Evolutionary conservation across 2,888 invertebrate species (phyloP).

Genomic region (Callinectes sapidus): DNA sequence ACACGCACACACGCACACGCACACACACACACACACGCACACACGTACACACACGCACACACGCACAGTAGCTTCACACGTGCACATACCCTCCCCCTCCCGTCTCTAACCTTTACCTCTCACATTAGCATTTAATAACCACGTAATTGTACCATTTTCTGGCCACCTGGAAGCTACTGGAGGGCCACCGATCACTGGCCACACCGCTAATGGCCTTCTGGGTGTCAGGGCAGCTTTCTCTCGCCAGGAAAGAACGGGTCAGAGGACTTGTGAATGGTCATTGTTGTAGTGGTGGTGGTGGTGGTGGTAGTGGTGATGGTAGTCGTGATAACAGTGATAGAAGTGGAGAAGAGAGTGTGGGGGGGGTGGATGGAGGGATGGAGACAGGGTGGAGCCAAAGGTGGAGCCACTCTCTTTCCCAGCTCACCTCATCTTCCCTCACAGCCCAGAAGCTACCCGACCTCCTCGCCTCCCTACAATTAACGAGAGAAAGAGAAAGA

Average conservation of each 20-base stretch:
- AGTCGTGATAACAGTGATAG: neutral
- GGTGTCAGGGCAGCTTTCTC: neutral
- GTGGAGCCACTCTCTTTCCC: neutral
- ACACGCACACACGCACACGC: slow-evolving; percentile 25
- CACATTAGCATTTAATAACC: slow-evolving; percentile 31
- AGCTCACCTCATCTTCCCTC: neutral
- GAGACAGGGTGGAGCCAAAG: neutral
- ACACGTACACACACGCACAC: neutral
- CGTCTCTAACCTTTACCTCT: neutral
- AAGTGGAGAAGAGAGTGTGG: neutral
- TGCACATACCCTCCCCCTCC: neutral
- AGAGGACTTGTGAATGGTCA: neutral
- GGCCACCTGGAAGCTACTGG: slow-evolving; percentile 3
- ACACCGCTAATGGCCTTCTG: slow-evolving; percentile 9
- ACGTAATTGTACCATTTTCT: neutral
- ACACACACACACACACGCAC: slow-evolving; percentile 37
- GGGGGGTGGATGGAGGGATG: neutral
- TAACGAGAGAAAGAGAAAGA: neutral
- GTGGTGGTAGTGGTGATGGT: neutral
- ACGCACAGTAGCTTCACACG: neutral
- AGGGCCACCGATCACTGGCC: slow-evolving; percentile 22
- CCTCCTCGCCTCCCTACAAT: slow-evolving; percentile 14
- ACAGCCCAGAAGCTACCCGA: neutral
- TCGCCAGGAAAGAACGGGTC: neutral
- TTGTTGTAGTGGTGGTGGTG: neutral